These are phyloP conservation scores for Iphiclides podalirius DNA, from an alignment of 2,888 invertebrate genomes.

Conservation along the genomic window DNA sequence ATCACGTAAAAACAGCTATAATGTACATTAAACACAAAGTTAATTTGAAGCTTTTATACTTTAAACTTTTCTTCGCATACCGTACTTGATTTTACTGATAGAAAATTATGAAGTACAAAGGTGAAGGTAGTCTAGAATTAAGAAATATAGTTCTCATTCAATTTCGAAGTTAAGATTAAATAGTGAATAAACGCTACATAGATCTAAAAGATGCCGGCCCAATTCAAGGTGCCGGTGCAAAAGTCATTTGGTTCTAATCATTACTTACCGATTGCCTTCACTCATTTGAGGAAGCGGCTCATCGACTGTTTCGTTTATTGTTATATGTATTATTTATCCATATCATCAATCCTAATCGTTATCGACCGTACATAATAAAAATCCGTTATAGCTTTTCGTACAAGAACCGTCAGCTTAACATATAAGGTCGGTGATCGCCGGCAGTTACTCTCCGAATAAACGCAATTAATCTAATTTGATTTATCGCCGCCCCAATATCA, in stretches of 20 bases:
- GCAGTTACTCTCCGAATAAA: constrained; percentile 3
- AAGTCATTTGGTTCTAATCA: too few relatives aligned
- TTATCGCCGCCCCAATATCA: constrained; percentile 8
- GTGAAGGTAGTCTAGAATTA: too few relatives aligned
- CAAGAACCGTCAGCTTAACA: neutral
- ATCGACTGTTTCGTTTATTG: too few relatives aligned
- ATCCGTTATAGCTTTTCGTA: neutral
- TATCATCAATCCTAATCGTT: neutral
- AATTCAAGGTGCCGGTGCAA: too few relatives aligned
- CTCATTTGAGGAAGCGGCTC: too few relatives aligned
- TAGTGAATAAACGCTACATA: too few relatives aligned
- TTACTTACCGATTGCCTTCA: too few relatives aligned
- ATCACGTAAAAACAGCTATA: constrained; percentile 4
- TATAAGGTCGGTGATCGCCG: constrained; percentile 11
- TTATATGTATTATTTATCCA: too few relatives aligned
- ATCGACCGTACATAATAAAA: neutral
- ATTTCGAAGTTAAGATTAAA: too few relatives aligned
- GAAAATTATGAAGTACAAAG: neutral
- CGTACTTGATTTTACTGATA: neutral
- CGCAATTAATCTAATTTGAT: constrained; percentile 22
- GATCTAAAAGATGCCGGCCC: too few relatives aligned
- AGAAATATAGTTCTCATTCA: too few relatives aligned
- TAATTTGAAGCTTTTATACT: neutral
- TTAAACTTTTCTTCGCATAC: neutral
- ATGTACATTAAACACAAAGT: neutral